Percentiles rank a stretch among this genome's conserved stretches.
Conservation (phyloP, 2,113 vertebrate species). For the Mobula hypostoma region DNA sequence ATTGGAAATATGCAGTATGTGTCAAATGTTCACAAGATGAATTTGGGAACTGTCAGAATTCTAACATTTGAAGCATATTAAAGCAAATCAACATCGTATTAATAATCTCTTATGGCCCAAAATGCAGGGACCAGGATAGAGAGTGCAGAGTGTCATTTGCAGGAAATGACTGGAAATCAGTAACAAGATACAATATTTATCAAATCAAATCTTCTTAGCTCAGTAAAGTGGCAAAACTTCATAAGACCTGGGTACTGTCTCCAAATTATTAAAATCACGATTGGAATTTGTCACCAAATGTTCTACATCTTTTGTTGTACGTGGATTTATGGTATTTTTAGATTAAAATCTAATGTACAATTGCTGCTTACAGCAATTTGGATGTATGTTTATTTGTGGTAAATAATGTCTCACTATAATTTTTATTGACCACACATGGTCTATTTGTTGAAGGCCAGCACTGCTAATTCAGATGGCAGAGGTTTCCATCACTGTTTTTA, state of each 20-base stretch:
- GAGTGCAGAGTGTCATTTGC: not conserved
- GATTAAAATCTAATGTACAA: not conserved
- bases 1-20: not conserved
- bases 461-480: not conserved
- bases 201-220: not conserved
- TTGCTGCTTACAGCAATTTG: not conserved
- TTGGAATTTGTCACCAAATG: not conserved
- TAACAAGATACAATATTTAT: not conserved
- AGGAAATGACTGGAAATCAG: not conserved
- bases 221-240: conserved; percentile 24
- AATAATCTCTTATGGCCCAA: not conserved
- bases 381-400: not conserved
- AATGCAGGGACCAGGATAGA: not conserved
- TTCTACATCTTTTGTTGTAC: not conserved
- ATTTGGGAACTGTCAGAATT: not conserved
- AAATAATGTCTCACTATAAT: not conserved
- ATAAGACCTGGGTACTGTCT: conserved; percentile 23
- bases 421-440: not conserved
- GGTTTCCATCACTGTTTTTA: not conserved
- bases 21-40: not conserved
- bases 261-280: not conserved
- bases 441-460: not conserved
- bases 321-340: not conserved
- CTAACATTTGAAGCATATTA: not conserved
- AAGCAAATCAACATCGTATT: not conserved